A percentile compares a stretch with the other conserved stretches of the same genome.
These are phyloP conservation scores for Vipera ursinii DNA, from an alignment of 2,797 vertebrate species.

Conservation along the genomic window DNA sequence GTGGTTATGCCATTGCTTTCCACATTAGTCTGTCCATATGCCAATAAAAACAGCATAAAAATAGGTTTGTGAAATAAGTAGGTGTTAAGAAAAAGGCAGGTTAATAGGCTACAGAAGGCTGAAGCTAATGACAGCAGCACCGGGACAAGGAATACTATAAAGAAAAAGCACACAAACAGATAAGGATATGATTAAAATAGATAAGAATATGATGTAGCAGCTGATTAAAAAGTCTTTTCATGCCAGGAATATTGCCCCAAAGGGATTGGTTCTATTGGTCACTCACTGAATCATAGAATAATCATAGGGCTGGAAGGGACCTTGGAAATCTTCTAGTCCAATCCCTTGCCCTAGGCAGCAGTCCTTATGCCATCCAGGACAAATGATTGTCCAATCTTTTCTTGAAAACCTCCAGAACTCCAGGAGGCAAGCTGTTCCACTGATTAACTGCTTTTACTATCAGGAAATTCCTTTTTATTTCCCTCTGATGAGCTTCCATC, in stretches of 20 bases:
- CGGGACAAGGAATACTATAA: neutral
- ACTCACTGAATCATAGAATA: neutral
- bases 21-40: neutral
- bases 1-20: neutral
- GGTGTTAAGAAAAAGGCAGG: neutral
- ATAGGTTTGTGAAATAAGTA: neutral
- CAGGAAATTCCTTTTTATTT: neutral
- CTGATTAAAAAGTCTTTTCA: neutral
- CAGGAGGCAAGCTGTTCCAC: neutral
- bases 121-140: neutral
- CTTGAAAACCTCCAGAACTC: neutral
- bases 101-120: neutral
- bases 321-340: neutral
- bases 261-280: neutral
- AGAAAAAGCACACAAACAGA: rapidly evolving
- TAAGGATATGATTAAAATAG: neutral
- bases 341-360: neutral
- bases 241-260: neutral
- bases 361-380: neutral
- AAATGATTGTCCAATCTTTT: neutral
- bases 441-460: neutral
- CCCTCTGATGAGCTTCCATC: neutral
- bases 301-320: neutral
- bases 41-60: neutral
- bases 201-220: neutral